phyloP scores from a whole-genome alignment of 2,113 vertebrate genomes.

The Arizona elegans region DNA sequence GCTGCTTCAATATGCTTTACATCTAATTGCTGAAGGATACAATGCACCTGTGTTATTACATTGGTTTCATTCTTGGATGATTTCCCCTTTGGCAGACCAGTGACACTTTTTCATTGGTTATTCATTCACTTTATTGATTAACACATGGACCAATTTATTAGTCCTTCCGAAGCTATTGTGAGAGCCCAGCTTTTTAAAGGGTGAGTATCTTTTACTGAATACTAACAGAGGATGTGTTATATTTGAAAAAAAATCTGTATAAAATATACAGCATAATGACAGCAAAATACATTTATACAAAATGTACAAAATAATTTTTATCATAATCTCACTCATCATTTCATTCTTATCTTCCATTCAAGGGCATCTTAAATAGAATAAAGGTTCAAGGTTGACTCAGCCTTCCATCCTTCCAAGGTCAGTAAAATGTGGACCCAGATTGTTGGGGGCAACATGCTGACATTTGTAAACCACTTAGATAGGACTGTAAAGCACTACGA shows the following conservation, averaged over 20 bases:
- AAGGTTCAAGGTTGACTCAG: background rate
- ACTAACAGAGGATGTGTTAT: constrained; percentile 32
- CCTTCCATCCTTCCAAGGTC: background rate
- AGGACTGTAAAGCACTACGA: background rate
- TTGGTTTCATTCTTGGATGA: constrained; percentile 68
- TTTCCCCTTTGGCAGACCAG: constrained; percentile 69
- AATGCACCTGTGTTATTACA: constrained; percentile 59
- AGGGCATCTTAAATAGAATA: background rate
- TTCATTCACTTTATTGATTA: constrained; percentile 72
- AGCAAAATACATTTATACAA: background rate
- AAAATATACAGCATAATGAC: background rate
- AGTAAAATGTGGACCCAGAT: background rate
- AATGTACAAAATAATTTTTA: background rate
- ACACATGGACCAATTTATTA: constrained; percentile 68
- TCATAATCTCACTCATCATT: background rate
- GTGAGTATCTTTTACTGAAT: constrained; percentile 47
- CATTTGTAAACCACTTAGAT: background rate
- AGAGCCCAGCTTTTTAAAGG: constrained; percentile 54
- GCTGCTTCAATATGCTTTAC: constrained; percentile 57
- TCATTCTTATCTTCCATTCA: background rate
- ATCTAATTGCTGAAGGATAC: constrained; percentile 64
- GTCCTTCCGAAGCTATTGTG: constrained; percentile 64
- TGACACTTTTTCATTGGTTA: constrained; percentile 67
- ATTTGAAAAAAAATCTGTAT: constrained; percentile 39
- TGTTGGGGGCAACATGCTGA: background rate